These are phyloP conservation scores for Eubucco bourcierii DNA, from an alignment of 2,113 vertebrate genomes.

Conservation along the genomic window DNA sequence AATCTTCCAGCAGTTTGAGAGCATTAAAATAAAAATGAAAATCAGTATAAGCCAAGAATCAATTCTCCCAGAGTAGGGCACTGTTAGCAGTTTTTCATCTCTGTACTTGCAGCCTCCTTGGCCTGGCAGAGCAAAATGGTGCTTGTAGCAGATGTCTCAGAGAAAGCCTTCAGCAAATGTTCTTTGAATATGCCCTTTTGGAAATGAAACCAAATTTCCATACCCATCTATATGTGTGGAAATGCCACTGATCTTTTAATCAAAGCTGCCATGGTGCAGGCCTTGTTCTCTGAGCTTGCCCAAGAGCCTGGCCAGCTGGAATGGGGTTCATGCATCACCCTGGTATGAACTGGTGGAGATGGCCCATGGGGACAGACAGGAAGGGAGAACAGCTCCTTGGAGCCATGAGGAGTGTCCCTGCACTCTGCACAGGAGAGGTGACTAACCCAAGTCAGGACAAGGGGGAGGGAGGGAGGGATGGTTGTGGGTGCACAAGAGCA, in stretches of 20 bases:
- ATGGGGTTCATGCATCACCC: background rate
- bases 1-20: background rate
- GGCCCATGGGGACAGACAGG: background rate
- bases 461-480: background rate
- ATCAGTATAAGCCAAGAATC: background rate
- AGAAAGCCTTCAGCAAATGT: conserved; percentile 1
- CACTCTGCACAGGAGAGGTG: fast-evolving
- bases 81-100: background rate
- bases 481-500: background rate
- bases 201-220: background rate
- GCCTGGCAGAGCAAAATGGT: background rate
- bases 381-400: background rate
- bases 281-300: background rate
- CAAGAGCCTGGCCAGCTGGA: background rate
- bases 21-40: background rate
- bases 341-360: background rate
- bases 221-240: background rate
- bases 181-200: background rate
- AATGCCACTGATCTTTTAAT: conserved; percentile 30
- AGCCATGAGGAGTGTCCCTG: background rate
- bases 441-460: background rate
- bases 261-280: background rate
- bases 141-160: background rate
- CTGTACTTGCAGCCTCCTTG: background rate
- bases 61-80: background rate